Conservation (phyloP, 1,140 invertebrate genomes). For the Pseudomyrmex gracilis region DNA sequence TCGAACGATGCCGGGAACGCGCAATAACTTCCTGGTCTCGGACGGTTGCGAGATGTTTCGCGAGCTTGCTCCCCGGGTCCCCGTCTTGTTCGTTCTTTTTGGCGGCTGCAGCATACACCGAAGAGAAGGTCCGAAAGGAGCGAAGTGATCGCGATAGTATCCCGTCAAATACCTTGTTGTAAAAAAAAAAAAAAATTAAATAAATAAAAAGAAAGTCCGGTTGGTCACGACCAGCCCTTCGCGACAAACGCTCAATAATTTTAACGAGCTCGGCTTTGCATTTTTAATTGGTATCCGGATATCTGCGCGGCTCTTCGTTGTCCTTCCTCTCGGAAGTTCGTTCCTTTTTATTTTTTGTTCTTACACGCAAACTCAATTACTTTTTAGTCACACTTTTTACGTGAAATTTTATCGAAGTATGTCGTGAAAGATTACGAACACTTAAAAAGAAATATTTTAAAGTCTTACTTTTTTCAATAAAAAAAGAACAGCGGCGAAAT, state of each 20-base stretch:
- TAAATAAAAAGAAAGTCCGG: conserved; percentile 38
- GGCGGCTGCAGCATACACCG: conserved; percentile 4
- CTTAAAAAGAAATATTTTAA: background rate
- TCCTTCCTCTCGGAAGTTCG: background rate
- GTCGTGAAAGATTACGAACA: background rate
- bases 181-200: conserved; percentile 38
- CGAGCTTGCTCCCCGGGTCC: conserved; percentile 9
- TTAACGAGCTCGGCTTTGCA: conserved; percentile 78
- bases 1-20: conserved; percentile 55
- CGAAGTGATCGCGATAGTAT: conserved; percentile 73
- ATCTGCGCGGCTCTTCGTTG: conserved; percentile 60
- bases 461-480: background rate
- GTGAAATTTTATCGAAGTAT: too few species aligned
- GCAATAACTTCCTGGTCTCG: conserved; percentile 66
- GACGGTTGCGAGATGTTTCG: conserved; percentile 65
- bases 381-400: too few species aligned
- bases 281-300: conserved; percentile 72
- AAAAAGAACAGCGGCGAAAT: too few species aligned
- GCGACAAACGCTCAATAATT: conserved; percentile 79
- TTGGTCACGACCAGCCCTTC: background rate
- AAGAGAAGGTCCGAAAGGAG: conserved; percentile 10
- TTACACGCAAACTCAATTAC: too few species aligned
- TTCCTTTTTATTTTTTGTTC: background rate
- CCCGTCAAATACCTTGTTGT: conserved; percentile 52
- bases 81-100: background rate